phyloP scores from a whole-genome alignment of 1,140 invertebrate genomes.

The Cydia splendana region DNA sequence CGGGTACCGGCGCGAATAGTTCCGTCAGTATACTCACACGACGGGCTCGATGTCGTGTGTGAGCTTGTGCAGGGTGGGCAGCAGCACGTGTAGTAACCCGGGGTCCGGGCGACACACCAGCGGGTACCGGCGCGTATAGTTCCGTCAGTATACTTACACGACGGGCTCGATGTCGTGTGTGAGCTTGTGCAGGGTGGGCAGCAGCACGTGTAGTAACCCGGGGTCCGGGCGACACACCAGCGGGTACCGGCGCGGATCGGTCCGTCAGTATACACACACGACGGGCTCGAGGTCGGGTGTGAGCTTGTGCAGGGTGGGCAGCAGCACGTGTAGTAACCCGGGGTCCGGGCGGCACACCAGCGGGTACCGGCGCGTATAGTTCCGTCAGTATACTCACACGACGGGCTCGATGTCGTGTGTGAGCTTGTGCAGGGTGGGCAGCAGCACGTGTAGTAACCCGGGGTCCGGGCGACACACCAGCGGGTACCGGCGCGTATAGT shows the following conservation, averaged over 20 bases:
- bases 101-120: constrained; percentile 59
- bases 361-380: constrained; percentile 49
- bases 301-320: constrained; percentile 57
- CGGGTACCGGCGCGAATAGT: constrained; percentile 49
- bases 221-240: constrained; percentile 59
- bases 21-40: constrained; percentile 48
- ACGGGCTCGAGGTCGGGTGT: constrained; percentile 53
- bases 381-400: constrained; percentile 48
- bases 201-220: constrained; percentile 54
- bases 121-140: constrained; percentile 49
- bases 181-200: constrained; percentile 57
- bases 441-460: constrained; percentile 54
- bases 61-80: constrained; percentile 57
- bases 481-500: constrained; percentile 44
- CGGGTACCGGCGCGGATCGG: constrained; percentile 49
- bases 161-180: constrained; percentile 53
- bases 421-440: constrained; percentile 57
- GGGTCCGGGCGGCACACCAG: constrained; percentile 59
- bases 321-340: constrained; percentile 54
- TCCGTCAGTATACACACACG: constrained; percentile 47
- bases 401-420: constrained; percentile 53
- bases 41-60: constrained; percentile 53
- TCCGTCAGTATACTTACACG: constrained; percentile 46
- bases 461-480: constrained; percentile 59
- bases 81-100: constrained; percentile 54